Conservation (phyloP, 1,140 invertebrate genomes). For the Muscidifurax raptorellus region DNA sequence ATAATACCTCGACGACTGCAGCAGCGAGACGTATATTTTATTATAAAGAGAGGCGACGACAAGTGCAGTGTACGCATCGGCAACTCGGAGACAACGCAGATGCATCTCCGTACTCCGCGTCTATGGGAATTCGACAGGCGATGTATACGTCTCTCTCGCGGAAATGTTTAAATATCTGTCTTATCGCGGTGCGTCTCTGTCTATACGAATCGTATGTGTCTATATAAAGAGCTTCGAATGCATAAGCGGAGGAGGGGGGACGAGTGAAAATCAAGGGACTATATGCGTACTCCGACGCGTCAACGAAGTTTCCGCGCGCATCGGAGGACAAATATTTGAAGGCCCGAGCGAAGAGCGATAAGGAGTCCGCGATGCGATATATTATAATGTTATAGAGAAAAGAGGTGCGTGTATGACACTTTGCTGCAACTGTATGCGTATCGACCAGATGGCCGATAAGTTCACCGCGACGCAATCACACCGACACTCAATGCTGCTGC, state of each 20-base stretch:
- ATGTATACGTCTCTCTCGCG: not conserved
- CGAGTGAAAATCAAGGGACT: not conserved
- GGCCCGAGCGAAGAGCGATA: not conserved
- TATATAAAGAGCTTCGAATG: not conserved
- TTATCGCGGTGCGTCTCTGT: not conserved
- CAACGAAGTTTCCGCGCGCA: not conserved
- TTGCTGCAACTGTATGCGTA: not conserved
- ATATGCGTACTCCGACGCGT: not conserved
- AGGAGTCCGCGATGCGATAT: not conserved
- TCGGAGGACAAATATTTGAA: conserved; percentile 36
- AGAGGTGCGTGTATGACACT: not conserved
- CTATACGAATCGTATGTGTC: not conserved
- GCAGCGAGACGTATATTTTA: not conserved
- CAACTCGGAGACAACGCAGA: not conserved
- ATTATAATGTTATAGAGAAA: not conserved
- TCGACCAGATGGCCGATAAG: conserved; percentile 26
- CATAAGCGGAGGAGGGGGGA: too few species aligned
- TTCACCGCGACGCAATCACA: not conserved
- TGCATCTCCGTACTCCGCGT: not conserved
- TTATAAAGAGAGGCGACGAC: too few species aligned
- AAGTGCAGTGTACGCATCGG: not conserved
- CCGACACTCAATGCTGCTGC: conserved; percentile 56
- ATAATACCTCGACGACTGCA: not conserved
- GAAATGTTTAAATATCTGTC: conserved; percentile 32
- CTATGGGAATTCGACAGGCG: conserved; percentile 9